phyloP scores from a whole-genome alignment of 64 coral and sea anemone genomes.

The Pocillopora verrucosa region DNA sequence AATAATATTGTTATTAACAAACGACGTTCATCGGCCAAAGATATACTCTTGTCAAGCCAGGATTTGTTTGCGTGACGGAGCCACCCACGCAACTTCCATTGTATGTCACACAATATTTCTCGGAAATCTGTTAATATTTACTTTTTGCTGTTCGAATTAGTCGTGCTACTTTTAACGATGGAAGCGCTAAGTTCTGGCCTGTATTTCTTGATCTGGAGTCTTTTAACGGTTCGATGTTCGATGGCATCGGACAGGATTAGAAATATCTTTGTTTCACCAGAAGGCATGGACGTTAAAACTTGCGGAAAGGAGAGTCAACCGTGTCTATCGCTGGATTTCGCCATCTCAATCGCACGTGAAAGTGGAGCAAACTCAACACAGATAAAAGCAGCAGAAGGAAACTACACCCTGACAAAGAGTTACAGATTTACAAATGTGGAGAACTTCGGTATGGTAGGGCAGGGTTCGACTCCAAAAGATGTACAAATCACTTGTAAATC shows the following conservation, averaged over 20 bases:
- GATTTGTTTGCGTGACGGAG: no score
- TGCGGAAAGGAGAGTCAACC: conserved; percentile 22
- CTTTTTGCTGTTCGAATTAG: no score
- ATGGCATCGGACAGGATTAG: conserved; percentile 24
- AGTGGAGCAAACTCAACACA: conserved; percentile 53
- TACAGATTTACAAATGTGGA: conserved; percentile 36
- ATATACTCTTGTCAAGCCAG: no score
- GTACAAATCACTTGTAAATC: conserved; percentile 47
- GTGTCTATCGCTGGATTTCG: conserved; percentile 51
- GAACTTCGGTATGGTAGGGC: conserved; percentile 58
- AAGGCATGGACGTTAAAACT: background rate
- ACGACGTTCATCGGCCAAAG: no score
- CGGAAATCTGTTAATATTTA: no score
- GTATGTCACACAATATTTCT: no score
- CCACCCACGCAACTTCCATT: no score
- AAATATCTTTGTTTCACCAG: conserved; percentile 55
- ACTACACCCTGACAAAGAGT: conserved; percentile 47
- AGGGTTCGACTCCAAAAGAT: conserved; percentile 4
- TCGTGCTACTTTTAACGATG: background rate
- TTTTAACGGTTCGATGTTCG: background rate
- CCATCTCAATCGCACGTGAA: conserved; percentile 4
- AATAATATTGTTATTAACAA: no score
- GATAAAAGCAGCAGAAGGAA: conserved; percentile 40
- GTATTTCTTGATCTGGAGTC: background rate
- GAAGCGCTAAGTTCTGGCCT: background rate